Percentiles rank a stretch among this genome's conserved stretches.
Evolutionary conservation across 2,888 invertebrate genomes (phyloP).

Genomic region (Lycia hirtaria): DNA sequence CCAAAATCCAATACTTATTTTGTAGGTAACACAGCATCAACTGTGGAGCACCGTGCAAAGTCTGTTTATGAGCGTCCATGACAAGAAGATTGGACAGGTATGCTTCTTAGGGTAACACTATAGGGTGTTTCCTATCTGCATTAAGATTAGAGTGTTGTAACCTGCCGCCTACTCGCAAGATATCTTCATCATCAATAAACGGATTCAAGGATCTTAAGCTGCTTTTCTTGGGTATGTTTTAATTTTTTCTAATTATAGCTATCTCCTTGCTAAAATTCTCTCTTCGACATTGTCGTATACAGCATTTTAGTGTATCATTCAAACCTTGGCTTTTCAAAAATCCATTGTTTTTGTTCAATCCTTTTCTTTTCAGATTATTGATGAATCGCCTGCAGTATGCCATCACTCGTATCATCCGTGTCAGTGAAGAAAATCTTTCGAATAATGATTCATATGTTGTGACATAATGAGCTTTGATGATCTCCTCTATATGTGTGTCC

Average conservation of each 20-base stretch:
- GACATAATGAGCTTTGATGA: background rate
- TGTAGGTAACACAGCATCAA: background rate
- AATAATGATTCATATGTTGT: background rate
- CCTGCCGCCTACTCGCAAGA: background rate
- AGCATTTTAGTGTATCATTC: no score
- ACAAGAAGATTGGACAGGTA: background rate
- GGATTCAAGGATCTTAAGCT: background rate
- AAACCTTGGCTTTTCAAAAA: background rate
- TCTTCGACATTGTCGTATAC: background rate
- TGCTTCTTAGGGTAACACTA: background rate
- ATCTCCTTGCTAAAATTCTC: background rate
- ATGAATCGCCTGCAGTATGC: background rate
- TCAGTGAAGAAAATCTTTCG: background rate
- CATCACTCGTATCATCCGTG: background rate
- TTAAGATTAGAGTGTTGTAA: background rate
- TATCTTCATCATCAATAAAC: background rate
- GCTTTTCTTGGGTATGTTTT: background rate
- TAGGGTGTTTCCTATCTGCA: background rate
- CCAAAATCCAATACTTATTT: background rate
- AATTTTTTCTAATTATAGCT: background rate
- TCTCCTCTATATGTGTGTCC: background rate
- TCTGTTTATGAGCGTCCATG: background rate
- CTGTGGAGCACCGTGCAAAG: background rate
- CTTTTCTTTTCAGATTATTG: background rate
- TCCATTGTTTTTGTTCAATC: background rate